A percentile compares a stretch with the other conserved stretches of the same genome.
Conservation (phyloP, 2,113 vertebrate species). For the Thalassarche chlororhynchos region DNA sequence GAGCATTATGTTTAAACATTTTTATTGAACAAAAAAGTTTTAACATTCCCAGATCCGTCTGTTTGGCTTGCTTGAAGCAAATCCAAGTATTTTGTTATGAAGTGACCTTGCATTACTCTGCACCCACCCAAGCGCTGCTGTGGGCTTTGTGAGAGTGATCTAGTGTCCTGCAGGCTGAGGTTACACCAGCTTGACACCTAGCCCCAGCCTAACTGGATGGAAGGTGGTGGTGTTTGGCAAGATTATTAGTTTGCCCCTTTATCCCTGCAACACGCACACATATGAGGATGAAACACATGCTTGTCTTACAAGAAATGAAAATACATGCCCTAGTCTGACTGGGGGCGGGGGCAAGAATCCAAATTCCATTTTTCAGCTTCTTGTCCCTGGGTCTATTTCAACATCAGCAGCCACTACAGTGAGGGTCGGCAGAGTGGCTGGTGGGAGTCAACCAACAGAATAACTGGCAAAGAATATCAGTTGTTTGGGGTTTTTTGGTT, state of each 20-base stretch:
- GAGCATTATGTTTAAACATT: neutral
- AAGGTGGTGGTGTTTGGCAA: neutral
- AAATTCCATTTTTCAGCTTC: neutral
- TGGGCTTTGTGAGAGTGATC: neutral
- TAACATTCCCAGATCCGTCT: neutral
- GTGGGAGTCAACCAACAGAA: neutral
- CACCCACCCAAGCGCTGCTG: neutral
- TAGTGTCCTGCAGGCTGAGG: neutral
- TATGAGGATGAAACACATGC: neutral
- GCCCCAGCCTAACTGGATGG: neutral
- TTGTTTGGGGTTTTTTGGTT: neutral
- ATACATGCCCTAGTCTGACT: neutral
- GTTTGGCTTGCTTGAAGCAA: neutral
- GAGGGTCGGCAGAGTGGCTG: neutral
- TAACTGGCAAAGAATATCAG: neutral
- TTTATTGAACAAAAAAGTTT: slow-evolving; percentile 9
- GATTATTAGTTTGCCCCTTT: neutral
- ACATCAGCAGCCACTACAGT: neutral
- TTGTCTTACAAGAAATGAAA: neutral
- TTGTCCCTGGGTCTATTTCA: neutral
- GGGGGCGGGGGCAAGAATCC: neutral
- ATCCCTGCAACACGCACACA: rapidly evolving
- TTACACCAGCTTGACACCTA: neutral
- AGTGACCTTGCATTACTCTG: neutral
- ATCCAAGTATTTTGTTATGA: neutral